Conservation (phyloP, 2,113 vertebrate genomes). For the Pandion haliaetus region DNA sequence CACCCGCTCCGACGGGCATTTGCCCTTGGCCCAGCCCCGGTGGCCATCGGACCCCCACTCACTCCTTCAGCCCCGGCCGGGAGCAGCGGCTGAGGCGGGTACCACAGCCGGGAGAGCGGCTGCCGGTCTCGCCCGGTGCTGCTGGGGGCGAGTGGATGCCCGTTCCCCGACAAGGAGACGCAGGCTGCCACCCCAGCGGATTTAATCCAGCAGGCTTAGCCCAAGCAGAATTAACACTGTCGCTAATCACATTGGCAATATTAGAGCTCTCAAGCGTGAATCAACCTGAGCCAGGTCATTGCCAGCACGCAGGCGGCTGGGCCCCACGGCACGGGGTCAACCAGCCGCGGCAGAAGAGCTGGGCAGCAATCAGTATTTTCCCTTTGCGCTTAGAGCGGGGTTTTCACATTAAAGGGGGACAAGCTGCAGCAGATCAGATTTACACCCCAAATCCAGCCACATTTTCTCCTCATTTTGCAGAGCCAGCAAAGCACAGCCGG, state of each 20-base stretch:
- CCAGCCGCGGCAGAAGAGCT: neutral
- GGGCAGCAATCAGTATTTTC: neutral
- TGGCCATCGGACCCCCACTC: neutral
- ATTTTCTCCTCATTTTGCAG: neutral
- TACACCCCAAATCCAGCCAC: neutral
- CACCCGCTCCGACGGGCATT: neutral
- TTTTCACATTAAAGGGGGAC: neutral
- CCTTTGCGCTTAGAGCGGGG: neutral
- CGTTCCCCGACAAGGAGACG: neutral
- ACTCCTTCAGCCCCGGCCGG: neutral
- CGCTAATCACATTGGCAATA: neutral
- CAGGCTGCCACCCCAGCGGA: neutral
- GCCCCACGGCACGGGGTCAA: neutral
- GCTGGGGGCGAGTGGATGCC: neutral
- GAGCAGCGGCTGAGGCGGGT: neutral
- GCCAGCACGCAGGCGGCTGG: neutral
- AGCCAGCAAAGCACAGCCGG: neutral
- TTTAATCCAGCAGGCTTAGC: neutral
- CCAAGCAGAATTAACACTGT: neutral
- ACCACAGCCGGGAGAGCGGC: neutral
- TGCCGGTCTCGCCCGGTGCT: accelerated
- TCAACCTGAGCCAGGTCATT: neutral
- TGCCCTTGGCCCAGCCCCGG: accelerated
- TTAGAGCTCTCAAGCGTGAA: neutral
- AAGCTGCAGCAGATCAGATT: neutral